Base-by-base conservation (phyloP, 2,888 invertebrate species). In the Drosophila monieri region DNA sequence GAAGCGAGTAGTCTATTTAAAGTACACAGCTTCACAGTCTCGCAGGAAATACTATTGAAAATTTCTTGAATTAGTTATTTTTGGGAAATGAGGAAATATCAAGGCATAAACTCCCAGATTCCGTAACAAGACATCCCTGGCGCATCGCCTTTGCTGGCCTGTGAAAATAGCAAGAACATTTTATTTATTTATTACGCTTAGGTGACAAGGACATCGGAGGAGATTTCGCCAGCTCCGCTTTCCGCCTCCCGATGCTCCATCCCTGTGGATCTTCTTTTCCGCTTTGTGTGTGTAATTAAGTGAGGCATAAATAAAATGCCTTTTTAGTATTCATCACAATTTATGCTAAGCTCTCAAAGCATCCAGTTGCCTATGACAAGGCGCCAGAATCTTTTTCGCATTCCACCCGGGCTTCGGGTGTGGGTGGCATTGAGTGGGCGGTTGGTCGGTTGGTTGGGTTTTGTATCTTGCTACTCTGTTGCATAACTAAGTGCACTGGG, bases 271-370 rank as follows among this genome's bases (percentile, higher is more conserved):
- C 46, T 44, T 10, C 9, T 9, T 47, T 41, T 41, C 27, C 60
- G 57, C 53, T 61, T 62, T 70, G 71, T 65, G 70, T 73, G 77
- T 77, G 78, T 81, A 84, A 84, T 84, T 84, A 85, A 76, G 78
- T 78, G 77, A 80, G 78, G 85, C 84, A 88, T 88, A 84, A 88
- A 88, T 85, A 88, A 86, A 88, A 85, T 80, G 81, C 83, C 87
- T 80, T 87, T 89, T 90, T 89, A 88, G 88, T 89, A 89, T 90
- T 90, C 89, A 89, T 89, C 84, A 79, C 84, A 90, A 90, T 88
- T 88, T 88, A 85, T 85, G 84, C 88, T 88, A 85, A 85, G 88
- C 86, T 80, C 84, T 88, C 71, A 74, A 74, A 77, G 83, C 88
- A 74, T 77, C 80, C 79, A 88, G 70, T 87, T 78, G 49, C 62